These are phyloP conservation scores for Trichogramma pretiosum DNA, from an alignment of 1,140 invertebrate genomes.

Conservation along the genomic window DNA sequence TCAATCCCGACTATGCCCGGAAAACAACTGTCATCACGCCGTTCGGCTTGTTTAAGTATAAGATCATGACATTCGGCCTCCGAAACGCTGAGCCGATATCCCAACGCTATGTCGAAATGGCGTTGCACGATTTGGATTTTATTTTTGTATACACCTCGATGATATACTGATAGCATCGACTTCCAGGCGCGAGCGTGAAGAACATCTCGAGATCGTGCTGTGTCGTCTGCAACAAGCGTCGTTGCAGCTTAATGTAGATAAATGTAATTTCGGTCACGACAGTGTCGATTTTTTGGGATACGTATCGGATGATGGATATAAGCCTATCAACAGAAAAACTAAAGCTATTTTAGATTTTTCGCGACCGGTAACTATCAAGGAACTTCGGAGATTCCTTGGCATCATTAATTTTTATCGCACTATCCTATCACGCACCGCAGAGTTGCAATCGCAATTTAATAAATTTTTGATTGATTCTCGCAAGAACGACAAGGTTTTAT, in stretches of 20 bases:
- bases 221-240: background rate
- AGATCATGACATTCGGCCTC: too few relatives aligned
- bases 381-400: background rate
- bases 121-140: too few relatives aligned
- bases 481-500: slow-evolving; percentile 1
- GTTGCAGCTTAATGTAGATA: too few relatives aligned
- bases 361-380: background rate
- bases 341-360: background rate
- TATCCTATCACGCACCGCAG: background rate
- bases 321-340: background rate
- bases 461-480: background rate
- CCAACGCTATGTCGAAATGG: too few relatives aligned
- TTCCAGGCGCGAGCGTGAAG: background rate
- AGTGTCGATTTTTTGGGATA: background rate
- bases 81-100: too few relatives aligned
- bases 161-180: background rate
- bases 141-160: too few relatives aligned
- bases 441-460: background rate
- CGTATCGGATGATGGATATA: background rate
- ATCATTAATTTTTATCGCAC: background rate
- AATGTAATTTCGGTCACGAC: background rate
- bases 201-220: background rate
- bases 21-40: too few relatives aligned
- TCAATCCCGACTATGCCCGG: background rate
- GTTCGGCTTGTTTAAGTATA: too few relatives aligned